Base-by-base conservation (phyloP, 2,113 vertebrate species). In the Copsychus sechellarum region DNA sequence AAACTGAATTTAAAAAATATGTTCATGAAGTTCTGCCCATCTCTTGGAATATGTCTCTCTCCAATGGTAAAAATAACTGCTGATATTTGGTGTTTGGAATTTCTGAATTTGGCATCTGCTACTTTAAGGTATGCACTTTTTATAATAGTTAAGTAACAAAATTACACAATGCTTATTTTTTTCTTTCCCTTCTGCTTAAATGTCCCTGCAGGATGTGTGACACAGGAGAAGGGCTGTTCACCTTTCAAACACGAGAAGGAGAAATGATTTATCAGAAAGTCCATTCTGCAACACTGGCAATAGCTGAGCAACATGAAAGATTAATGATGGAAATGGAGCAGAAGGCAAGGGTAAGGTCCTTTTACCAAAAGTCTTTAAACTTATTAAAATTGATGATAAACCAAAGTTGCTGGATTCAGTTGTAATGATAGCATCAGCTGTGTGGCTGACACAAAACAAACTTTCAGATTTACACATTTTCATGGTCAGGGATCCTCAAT, bases 221-320 rank as follows among this genome's bases (percentile, higher is more conserved):
- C 98, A 99, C 99, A 48, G 99, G 99, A 97, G 99, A 99, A 98
- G 99, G 99, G 93, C 98, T 99, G 81, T 99, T 99, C 98, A 99
- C 99, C 89, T 99, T 99, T 97, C 99, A 99, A 97, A 99, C 99
- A 51, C 98, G 99, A 95, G 99, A 99, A 98, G 99, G 99, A 80
- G 99, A 99, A 98, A 99, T 99, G 98, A 99, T 99, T 97, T 99
- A 99, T 98, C 99, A 99, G 98, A 98, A 99, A 95, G 99, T 99
- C 84, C 99, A 99, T 97, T 99, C 99, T 72, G 99, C 99, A 90
- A 99, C 99, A 16, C 97, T 99, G 97, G 99, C 99, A 90, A 99
- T 99, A 94, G 99, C 99, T 93, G 99, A 99, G 92, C 99, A 99
- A 91, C 99, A 99, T 66, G 99, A 99, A 97, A 98, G 99, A 97